Evolutionary conservation across 2,113 vertebrate species (phyloP).

Genomic region (Spermophilus dauricus): DNA sequence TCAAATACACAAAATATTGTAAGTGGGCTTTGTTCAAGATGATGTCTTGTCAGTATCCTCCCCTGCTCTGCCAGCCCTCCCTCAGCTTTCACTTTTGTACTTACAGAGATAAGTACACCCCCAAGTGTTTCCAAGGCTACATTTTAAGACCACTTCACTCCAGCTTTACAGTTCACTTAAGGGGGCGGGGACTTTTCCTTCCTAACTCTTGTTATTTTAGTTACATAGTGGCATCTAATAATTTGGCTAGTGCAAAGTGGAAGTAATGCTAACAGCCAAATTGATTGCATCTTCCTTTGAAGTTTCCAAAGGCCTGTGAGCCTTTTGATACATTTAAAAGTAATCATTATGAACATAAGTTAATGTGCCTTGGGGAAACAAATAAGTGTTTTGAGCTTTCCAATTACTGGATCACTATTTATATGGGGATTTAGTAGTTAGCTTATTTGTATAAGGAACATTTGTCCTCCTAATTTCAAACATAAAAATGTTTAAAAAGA

Average conservation of each 20-base stretch:
- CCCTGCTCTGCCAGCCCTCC: not conserved
- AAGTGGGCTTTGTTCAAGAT: not conserved
- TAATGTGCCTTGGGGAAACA: not conserved
- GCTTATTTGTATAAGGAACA: not conserved
- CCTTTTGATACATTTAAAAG: not conserved
- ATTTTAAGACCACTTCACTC: not conserved
- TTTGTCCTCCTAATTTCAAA: constrained; percentile 7
- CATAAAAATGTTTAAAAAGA: constrained; percentile 27
- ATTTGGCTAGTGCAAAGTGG: not conserved
- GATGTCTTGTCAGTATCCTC: not conserved
- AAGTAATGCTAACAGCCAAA: not conserved
- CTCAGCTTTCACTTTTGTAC: not conserved
- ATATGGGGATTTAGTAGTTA: not conserved
- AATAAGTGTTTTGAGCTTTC: not conserved
- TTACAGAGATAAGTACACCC: not conserved
- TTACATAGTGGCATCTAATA: not conserved
- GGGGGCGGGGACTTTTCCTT: not conserved
- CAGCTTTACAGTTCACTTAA: not conserved
- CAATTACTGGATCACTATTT: not conserved
- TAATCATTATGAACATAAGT: constrained; percentile 40
- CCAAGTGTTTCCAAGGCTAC: not conserved
- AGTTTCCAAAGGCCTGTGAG: not conserved
- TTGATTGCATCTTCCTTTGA: not conserved
- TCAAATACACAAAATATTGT: not conserved
- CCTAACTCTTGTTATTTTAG: not conserved